A percentile compares a stretch with the other conserved stretches of the same genome.
phyloP scores from a whole-genome alignment of 2,113 vertebrate species.

The Jaculus jaculus region DNA sequence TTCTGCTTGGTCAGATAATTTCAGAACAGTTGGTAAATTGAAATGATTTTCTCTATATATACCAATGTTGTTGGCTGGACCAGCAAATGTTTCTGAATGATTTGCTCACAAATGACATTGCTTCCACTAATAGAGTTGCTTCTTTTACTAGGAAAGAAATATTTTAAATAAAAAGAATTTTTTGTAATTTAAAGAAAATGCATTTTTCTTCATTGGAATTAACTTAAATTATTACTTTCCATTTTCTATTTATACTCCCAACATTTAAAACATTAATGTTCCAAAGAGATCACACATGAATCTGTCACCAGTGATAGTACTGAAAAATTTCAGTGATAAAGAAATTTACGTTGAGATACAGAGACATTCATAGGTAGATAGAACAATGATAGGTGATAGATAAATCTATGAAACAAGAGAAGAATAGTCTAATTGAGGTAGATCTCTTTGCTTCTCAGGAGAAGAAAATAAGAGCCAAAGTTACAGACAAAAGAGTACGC shows the following conservation, averaged over 20 bases:
- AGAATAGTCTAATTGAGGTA: background rate
- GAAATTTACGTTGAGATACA: background rate
- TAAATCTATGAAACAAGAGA: background rate
- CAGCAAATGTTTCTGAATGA: slow-evolving; percentile 71
- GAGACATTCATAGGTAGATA: background rate
- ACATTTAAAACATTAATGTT: slow-evolving; percentile 45
- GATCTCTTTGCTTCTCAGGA: background rate
- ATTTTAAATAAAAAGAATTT: slow-evolving; percentile 63
- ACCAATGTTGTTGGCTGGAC: slow-evolving; percentile 68
- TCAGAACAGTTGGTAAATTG: slow-evolving; percentile 84
- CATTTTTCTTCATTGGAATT: slow-evolving; percentile 71
- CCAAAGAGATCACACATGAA: slow-evolving; percentile 18
- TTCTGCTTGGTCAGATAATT: slow-evolving; percentile 77
- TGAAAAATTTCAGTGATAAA: slow-evolving; percentile 38
- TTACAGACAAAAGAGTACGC: background rate
- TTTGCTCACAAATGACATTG: slow-evolving; percentile 69
- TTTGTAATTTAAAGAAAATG: slow-evolving; percentile 57
- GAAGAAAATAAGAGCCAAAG: background rate
- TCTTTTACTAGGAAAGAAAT: slow-evolving; percentile 65
- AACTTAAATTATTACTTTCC: slow-evolving; percentile 27
- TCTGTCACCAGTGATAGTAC: slow-evolving; percentile 19
- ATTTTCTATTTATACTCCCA: slow-evolving; percentile 48
- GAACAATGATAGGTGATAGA: background rate
- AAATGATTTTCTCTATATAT: slow-evolving; percentile 77
- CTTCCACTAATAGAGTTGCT: slow-evolving; percentile 67